Conservation (phyloP, 2,113 vertebrate genomes). For the Ariopsis seemanni region DNA sequence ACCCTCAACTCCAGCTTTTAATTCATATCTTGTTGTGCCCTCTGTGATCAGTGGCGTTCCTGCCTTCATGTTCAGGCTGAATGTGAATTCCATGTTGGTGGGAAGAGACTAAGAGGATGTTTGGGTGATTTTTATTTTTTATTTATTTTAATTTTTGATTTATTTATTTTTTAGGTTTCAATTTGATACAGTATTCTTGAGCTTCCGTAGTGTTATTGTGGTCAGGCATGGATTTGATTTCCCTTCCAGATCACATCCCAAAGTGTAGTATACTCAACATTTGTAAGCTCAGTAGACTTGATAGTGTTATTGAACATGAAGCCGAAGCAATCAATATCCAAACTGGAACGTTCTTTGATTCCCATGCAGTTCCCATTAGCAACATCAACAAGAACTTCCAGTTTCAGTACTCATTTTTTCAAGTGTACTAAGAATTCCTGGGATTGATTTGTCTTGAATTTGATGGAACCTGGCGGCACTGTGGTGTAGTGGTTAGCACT, state of each 20-base stretch:
- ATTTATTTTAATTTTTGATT: no score
- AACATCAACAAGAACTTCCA: slow-evolving; percentile 38
- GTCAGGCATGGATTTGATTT: slow-evolving; percentile 40
- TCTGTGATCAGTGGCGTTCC: slow-evolving; percentile 32
- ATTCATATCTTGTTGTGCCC: not conserved
- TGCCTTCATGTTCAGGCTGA: slow-evolving; percentile 22
- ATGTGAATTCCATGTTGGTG: not conserved
- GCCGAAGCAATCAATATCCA: slow-evolving; percentile 43
- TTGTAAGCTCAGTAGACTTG: slow-evolving; percentile 23
- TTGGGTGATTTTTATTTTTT: slow-evolving; percentile 25
- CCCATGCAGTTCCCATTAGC: slow-evolving; percentile 55
- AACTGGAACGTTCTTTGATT: slow-evolving; percentile 5
- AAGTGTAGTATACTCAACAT: slow-evolving; percentile 46
- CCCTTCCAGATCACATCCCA: not conserved
- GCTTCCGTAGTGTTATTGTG: not conserved
- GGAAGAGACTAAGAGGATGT: slow-evolving; percentile 43
- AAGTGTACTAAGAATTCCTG: not conserved
- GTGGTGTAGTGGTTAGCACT: no score
- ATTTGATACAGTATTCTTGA: slow-evolving; percentile 19
- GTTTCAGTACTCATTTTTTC: not conserved
- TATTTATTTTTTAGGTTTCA: not conserved
- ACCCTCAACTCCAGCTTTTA: not conserved
- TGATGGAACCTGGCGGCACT: no score
- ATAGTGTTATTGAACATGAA: slow-evolving; percentile 50
- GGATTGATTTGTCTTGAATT: slow-evolving; percentile 13